Conservation (phyloP, 2,113 vertebrate genomes). For the Galemys pyrenaicus region DNA sequence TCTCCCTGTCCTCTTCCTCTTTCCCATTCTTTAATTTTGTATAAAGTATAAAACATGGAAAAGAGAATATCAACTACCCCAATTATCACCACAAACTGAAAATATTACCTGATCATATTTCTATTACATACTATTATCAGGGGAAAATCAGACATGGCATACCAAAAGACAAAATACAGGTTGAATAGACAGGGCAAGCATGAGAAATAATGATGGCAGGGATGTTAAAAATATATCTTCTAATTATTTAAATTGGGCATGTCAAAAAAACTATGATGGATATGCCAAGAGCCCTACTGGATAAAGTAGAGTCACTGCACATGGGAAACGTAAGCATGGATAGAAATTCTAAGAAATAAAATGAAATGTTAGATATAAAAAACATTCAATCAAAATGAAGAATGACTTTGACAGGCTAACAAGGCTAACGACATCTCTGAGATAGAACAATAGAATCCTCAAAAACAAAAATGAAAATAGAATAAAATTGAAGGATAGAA, state of each 20-base stretch:
- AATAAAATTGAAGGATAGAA: background rate
- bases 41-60: background rate
- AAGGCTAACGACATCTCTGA: background rate
- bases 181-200: background rate
- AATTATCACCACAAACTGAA: background rate
- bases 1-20: background rate
- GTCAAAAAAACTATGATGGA: background rate
- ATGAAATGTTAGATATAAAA: background rate
- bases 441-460: background rate
- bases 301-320: too few relatives aligned
- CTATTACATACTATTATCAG: too few relatives aligned
- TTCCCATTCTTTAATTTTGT: background rate
- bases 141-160: background rate
- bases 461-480: background rate
- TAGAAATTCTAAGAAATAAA: background rate
- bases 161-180: background rate
- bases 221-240: background rate
- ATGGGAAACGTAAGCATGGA: background rate
- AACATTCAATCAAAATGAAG: background rate
- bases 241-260: background rate
- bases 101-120: background rate
- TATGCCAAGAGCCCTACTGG: background rate
- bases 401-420: background rate
- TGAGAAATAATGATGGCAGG: background rate
- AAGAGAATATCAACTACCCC: background rate